phyloP scores from a whole-genome alignment of 2,797 vertebrate species.

The Lacerta agilis region DNA sequence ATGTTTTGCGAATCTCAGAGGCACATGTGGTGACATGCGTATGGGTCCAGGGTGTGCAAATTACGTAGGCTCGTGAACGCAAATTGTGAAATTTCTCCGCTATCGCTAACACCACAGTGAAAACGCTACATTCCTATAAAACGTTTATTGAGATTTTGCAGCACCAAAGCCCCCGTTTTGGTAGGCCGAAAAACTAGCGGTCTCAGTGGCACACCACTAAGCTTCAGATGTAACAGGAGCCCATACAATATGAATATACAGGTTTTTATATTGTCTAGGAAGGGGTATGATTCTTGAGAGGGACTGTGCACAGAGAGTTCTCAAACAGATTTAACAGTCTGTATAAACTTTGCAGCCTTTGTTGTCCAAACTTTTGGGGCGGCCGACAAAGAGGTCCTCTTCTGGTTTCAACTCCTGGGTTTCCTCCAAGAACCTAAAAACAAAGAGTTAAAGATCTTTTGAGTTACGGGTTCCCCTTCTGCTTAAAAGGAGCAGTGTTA shows the following conservation, averaged over 20 bases:
- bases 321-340: background rate
- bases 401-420: conserved; percentile 36
- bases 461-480: background rate
- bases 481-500: background rate
- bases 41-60: too few relatives aligned
- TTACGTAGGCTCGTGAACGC: too few relatives aligned
- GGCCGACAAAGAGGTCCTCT: background rate
- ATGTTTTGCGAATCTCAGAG: too few relatives aligned
- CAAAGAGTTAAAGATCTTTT: background rate
- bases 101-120: background rate
- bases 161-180: rapidly evolving
- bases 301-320: too few relatives aligned
- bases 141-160: conserved; percentile 16
- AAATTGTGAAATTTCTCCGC: background rate
- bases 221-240: background rate
- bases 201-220: background rate
- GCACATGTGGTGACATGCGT: too few relatives aligned
- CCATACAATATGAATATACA: background rate
- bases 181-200: rapidly evolving
- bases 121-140: background rate
- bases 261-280: background rate
- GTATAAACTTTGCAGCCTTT: too few relatives aligned
- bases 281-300: background rate
- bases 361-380: background rate
- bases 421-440: conserved; percentile 30